Conservation (phyloP, 1,140 invertebrate genomes). For the Scaptomyza pallida region DNA sequence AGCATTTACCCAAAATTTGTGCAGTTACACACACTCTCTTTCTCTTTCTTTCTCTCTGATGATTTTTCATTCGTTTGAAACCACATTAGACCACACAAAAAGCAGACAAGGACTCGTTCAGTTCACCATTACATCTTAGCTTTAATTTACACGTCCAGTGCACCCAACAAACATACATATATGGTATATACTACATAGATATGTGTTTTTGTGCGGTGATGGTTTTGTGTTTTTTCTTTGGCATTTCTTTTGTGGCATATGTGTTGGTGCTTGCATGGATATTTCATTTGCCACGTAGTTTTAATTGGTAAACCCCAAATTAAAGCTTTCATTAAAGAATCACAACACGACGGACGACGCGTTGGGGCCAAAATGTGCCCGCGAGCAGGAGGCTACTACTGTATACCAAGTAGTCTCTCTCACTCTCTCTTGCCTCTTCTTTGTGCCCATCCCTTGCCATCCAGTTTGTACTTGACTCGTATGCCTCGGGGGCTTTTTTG, state of each 20-base stretch:
- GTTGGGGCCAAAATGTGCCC: constrained; percentile 40
- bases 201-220: not conserved
- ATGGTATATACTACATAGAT: constrained; percentile 1
- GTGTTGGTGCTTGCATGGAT: constrained; percentile 55
- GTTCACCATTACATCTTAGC: constrained; percentile 30
- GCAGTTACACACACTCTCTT: constrained; percentile 21
- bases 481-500: constrained; percentile 75
- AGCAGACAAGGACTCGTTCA: constrained; percentile 16
- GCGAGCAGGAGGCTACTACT: constrained; percentile 25
- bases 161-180: constrained; percentile 6
- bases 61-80: constrained; percentile 41
- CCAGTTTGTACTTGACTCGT: constrained; percentile 67
- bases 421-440: not conserved
- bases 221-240: not conserved
- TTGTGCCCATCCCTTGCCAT: not conserved
- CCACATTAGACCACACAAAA: not conserved
- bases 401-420: not conserved
- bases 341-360: constrained; percentile 54
- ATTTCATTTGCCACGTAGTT: constrained; percentile 81
- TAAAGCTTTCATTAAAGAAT: constrained; percentile 83
- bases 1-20: constrained; percentile 36
- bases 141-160: constrained; percentile 44
- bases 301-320: constrained; percentile 82
- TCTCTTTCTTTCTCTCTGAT: too few species aligned
- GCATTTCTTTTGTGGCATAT: constrained; percentile 36